These are phyloP conservation scores for Ptychochromis oligacanthus DNA, from an alignment of 2,113 vertebrate genomes.

Conservation along the genomic window DNA sequence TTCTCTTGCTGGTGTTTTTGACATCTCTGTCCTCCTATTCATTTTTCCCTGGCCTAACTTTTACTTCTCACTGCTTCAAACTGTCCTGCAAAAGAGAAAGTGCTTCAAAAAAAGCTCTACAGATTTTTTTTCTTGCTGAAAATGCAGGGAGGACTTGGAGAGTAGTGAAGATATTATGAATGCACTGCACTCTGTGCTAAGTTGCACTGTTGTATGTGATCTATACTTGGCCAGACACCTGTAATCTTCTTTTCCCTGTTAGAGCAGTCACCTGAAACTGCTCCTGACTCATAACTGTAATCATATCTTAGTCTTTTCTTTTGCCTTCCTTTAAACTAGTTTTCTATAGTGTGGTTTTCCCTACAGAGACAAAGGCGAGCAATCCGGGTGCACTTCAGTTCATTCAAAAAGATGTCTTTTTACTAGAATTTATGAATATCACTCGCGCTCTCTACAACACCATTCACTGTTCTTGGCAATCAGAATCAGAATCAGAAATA, in stretches of 20 bases:
- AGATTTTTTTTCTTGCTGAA: neutral
- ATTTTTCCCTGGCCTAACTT: neutral
- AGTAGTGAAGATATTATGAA: slow-evolving; percentile 15
- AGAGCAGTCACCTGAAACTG: slow-evolving; percentile 40
- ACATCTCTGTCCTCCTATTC: neutral
- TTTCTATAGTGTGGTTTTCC: neutral
- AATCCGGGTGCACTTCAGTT: neutral
- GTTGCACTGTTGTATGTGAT: slow-evolving; percentile 31
- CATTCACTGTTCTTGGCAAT: neutral
- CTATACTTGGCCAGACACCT: slow-evolving; percentile 33
- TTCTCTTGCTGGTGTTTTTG: neutral
- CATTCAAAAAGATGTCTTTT: neutral
- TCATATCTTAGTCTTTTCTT: neutral
- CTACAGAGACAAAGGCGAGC: neutral
- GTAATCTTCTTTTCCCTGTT: slow-evolving; percentile 47
- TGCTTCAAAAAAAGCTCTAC: neutral
- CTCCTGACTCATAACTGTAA: slow-evolving; percentile 18
- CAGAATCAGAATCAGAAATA: too few species aligned
- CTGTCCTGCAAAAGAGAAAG: neutral
- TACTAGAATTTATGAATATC: neutral
- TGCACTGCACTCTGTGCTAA: slow-evolving; percentile 16
- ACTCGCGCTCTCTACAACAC: neutral
- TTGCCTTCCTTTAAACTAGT: neutral
- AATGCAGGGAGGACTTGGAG: neutral
- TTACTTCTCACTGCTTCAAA: neutral